A percentile compares a stretch with the other conserved stretches of the same genome.
Evolutionary conservation across 2,888 invertebrate species (phyloP).

Genomic region (Ecliptopera silaceata): DNA sequence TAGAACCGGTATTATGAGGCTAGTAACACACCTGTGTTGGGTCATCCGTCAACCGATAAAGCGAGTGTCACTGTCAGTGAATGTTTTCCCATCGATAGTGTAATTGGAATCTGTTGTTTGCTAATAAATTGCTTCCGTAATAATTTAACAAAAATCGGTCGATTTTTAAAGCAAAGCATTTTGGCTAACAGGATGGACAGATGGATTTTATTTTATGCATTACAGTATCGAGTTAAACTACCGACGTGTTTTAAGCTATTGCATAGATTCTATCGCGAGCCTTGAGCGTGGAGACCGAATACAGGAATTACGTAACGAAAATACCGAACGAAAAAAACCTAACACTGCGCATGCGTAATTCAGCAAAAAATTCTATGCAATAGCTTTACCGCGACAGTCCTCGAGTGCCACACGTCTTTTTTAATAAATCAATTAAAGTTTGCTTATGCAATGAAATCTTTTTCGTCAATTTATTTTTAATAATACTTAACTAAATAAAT

Average conservation of each 20-base stretch:
- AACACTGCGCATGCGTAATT: too few species aligned
- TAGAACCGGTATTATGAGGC: slow-evolving; percentile 30
- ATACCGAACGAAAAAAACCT: too few species aligned
- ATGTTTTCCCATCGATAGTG: slow-evolving; percentile 30
- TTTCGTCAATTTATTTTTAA: too few species aligned
- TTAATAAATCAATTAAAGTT: too few species aligned
- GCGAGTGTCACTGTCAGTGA: slow-evolving; percentile 42
- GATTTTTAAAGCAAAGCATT: slow-evolving; percentile 15
- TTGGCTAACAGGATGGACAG: slow-evolving; percentile 3
- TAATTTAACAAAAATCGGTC: slow-evolving; percentile 23
- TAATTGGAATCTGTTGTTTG: slow-evolving; percentile 35
- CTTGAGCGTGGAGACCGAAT: too few species aligned
- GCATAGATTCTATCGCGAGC: too few species aligned
- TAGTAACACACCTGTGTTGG: slow-evolving; percentile 53
- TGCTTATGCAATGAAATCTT: too few species aligned
- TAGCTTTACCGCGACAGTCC: too few species aligned
- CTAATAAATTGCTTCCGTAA: slow-evolving; percentile 25
- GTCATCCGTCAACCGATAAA: slow-evolving; percentile 54
- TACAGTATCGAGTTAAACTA: not conserved
- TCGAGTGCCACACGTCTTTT: too few species aligned
- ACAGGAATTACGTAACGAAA: too few species aligned
- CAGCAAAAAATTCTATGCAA: too few species aligned
- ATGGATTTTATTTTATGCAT: slow-evolving; percentile 4
- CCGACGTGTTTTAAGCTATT: not conserved
- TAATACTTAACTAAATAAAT: too few species aligned